phyloP scores from a whole-genome alignment of 2,797 vertebrate genomes.

The Anguilla megastoma region DNA sequence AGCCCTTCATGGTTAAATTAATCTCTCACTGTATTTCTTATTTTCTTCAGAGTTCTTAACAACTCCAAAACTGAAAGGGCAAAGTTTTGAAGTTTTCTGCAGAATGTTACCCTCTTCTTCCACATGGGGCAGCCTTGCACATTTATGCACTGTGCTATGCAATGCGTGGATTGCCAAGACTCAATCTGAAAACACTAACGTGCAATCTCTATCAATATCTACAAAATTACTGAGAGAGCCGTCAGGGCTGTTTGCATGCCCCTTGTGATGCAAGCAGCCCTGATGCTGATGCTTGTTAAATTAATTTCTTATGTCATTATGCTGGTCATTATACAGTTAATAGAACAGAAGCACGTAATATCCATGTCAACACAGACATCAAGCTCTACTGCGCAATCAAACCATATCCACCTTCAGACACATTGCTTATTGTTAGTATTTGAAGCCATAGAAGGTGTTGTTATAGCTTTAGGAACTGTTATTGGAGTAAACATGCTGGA shows the following conservation, averaged over 20 bases:
- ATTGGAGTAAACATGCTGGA: neutral
- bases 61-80: neutral
- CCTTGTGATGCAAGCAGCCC: neutral
- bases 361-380: neutral
- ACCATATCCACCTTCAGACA: neutral
- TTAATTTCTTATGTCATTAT: neutral
- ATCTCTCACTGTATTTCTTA: neutral
- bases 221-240: neutral
- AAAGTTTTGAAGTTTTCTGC: neutral
- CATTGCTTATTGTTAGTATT: neutral
- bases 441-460: neutral
- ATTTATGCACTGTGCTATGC: neutral
- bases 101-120: neutral
- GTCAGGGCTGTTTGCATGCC: neutral
- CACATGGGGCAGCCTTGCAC: conserved; percentile 20
- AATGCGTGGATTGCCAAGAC: neutral
- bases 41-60: neutral
- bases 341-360: neutral
- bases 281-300: neutral
- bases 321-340: neutral
- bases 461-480: neutral
- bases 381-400: neutral
- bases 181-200: neutral
- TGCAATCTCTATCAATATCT: neutral
- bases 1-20: neutral